A percentile compares a stretch with the other conserved stretches of the same genome.
Evolutionary conservation across 2,113 vertebrate species (phyloP).

Genomic region (Raja brachyura): DNA sequence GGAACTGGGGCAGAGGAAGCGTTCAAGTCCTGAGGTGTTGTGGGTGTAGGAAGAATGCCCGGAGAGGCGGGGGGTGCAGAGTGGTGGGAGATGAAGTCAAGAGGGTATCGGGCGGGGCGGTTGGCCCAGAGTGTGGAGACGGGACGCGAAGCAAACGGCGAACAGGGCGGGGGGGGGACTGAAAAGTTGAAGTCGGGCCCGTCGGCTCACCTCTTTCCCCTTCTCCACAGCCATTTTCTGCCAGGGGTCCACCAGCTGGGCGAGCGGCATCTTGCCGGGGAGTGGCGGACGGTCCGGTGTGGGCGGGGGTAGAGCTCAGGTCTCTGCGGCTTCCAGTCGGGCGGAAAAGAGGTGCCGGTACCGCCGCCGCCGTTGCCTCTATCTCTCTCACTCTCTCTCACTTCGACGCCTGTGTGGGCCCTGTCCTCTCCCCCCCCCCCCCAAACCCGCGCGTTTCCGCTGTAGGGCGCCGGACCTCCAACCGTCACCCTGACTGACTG

Average conservation of each 20-base stretch:
- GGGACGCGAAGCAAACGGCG: background rate
- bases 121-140: background rate
- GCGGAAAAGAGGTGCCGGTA: background rate
- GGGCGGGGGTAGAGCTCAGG: background rate
- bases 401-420: background rate
- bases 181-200: background rate
- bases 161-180: background rate
- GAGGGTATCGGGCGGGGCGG: background rate
- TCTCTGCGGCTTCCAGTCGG: background rate
- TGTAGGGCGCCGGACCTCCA: background rate
- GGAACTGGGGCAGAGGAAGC: no score
- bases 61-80: background rate
- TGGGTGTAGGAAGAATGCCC: no score
- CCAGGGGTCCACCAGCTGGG: conserved; percentile 25
- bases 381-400: no score
- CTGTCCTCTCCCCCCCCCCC: background rate
- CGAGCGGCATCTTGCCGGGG: conserved; percentile 31
- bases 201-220: background rate
- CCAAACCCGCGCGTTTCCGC: background rate
- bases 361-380: background rate
- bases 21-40: no score
- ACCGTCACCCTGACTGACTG: background rate
- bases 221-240: conserved; percentile 35
- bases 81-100: background rate
- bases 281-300: background rate